Evolutionary conservation across 2,888 invertebrate genomes (phyloP), one percentile per base, ranked within the genome.

Genomic region (Caenorhabditis drosophilae): DNA sequence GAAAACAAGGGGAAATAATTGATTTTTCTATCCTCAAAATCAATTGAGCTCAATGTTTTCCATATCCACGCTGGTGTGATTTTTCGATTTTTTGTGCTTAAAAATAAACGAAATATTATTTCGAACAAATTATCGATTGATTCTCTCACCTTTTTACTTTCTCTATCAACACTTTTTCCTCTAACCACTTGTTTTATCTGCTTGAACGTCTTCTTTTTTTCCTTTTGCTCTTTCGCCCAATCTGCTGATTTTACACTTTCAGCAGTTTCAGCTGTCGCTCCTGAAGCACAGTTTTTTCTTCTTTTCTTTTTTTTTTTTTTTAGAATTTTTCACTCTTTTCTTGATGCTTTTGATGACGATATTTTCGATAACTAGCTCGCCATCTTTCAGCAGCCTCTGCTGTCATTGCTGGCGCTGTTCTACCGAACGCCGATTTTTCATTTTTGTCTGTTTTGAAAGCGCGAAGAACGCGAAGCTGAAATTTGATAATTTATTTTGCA

Each of bases 321-420:
- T 11, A 46, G 7, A 23, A 53, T 12, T 12, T 9, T 72, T 60
- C 25, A 78, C 79, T 74, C 58, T 70, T 77, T 46, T 77, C 79
- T 23, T 70, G 62, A 53, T 79, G 78, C 55, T 81, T 81, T 59
- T 76, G 73, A 45, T 81, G 81, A 31, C 80, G 69, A 56, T 81
- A 81, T 40, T 75, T 76, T 27, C 79, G 69, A 49, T 81, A 81
- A 58, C 77, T 77, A 49, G 75, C 72, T 27, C 81, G 57, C 80
- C 80, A 80, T 42, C 74, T 67, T 47, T 81, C 80, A 11, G 81
- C 81, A n/a, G 77, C 81, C 36, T 80, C 80, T 36, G 80, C 79
- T 2, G 76, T 76, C 80, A 81, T 80, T 22, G 70, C 76, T 20
- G 81, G 81, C 2, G 81, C 81, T 15, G 81, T 81, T 45, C 67